These are phyloP conservation scores for Syrrhaptes paradoxus DNA, from an alignment of 2,113 vertebrate species.

Conservation along the genomic window DNA sequence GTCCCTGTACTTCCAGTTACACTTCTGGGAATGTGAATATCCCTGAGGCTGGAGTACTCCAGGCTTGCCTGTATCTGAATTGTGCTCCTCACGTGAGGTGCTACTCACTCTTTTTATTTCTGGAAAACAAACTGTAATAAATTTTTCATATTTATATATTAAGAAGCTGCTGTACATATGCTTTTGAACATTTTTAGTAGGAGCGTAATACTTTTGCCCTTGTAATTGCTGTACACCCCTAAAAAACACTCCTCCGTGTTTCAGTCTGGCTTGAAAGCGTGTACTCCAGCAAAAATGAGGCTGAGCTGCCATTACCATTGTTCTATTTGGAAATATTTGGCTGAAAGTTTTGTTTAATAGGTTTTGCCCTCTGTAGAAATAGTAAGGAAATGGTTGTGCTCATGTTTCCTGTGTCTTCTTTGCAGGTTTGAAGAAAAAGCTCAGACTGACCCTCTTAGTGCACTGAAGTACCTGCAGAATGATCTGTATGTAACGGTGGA, in stretches of 20 bases:
- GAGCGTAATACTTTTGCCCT: neutral
- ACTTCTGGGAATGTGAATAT: neutral
- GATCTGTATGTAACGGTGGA: slow-evolving; percentile 96
- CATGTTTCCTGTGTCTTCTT: neutral
- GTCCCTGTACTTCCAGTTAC: neutral
- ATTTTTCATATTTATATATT: neutral
- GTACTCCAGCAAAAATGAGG: fast-evolving
- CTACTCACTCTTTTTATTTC: neutral
- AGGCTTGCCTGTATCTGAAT: neutral
- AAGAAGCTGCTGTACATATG: neutral
- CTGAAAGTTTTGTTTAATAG: neutral
- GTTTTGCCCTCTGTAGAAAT: neutral
- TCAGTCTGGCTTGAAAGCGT: neutral
- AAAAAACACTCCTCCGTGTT: fast-evolving
- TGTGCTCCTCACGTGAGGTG: neutral
- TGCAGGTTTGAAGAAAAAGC: slow-evolving; percentile 98
- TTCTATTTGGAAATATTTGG: neutral
- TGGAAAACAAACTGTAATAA: neutral
- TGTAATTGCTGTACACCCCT: neutral
- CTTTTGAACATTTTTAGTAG: neutral
- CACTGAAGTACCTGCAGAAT: slow-evolving; percentile 97
- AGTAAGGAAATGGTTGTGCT: neutral
- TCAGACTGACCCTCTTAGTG: slow-evolving; percentile 92
- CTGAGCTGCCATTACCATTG: neutral
- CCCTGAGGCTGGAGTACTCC: neutral